Conservation (phyloP, 2,888 invertebrate genomes). For the Hofmannophila pseudospretella region DNA sequence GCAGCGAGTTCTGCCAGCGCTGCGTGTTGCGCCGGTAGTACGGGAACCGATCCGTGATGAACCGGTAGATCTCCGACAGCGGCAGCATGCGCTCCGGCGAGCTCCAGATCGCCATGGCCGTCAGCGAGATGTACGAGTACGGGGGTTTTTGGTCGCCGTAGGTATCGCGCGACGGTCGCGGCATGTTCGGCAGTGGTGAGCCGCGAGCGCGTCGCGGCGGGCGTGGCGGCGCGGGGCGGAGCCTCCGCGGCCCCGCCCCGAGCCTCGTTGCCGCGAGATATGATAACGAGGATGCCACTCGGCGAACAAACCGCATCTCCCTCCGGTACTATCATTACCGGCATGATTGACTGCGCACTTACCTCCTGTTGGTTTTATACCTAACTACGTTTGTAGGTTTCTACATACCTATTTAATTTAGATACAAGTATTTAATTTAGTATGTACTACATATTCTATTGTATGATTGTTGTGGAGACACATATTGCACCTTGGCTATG, state of each 20-base stretch:
- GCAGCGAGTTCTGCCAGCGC: constrained; percentile 88
- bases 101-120: constrained; percentile 99
- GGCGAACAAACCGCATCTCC: constrained; percentile 58
- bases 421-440: constrained; percentile 3
- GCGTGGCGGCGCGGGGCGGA: constrained; percentile 22
- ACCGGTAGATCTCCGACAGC: constrained; percentile 77
- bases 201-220: constrained; percentile 28
- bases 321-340: constrained; percentile 62
- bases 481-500: no score
- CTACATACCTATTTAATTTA: neutral
- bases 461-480: no score
- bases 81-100: constrained; percentile 98
- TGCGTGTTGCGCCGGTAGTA: constrained; percentile 94
- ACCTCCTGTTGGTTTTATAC: constrained; percentile 52
- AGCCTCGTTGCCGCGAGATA: constrained; percentile 36
- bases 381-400: constrained; percentile 15
- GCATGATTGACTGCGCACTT: constrained; percentile 67
- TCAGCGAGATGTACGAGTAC: constrained; percentile 96
- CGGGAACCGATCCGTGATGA: constrained; percentile 94
- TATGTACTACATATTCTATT: no score
- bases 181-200: constrained; percentile 80
- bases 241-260: constrained; percentile 11
- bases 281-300: constrained; percentile 72
- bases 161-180: constrained; percentile 94
- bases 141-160: constrained; percentile 98